Base-by-base conservation (phyloP, 2,888 invertebrate species). In the Melanostoma scalare region DNA sequence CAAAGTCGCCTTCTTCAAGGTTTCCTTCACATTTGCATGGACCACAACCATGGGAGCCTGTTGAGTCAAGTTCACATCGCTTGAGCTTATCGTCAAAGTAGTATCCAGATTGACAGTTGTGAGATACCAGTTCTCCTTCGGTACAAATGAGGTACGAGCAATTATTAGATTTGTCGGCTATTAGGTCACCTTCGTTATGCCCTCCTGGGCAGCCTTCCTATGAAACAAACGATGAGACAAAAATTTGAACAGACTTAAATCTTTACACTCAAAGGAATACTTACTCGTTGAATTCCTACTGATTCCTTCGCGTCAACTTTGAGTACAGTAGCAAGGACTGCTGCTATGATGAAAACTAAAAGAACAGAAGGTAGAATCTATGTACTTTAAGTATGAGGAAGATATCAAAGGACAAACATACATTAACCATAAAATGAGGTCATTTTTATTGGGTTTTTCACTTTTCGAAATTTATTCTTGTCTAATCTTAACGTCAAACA, bases 61-160 rank as follows among this genome's bases (percentile, higher is more conserved):
- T 33, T 2, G 4, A 44, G 10, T 60, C 60, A 2, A 42, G 33
- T 4, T 44, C 44, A 6, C 60, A 60, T 10, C 42, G 40, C 2
- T 31, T 33, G 0, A 44, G 33, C 0, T 3, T 60, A 40, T 6
- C 33, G 33, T 88, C 86, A 55, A 87, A 89, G 63, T 86, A 88
- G 52, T 85, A 82, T 10, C 86, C 87, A 2, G 30, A 44, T 0
- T 40, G 40, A 40, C 89, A 89, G 2, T 60, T 44, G 8, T n/a
- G 10, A 10, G 78, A 68, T 56, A 85, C 72, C n/a, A 89, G 81
- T 36, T 61, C 63, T 4, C 88, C 88, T 6, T 76, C 48, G 9
- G 42, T 44, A 33, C 60, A 60, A 30, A 30, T 10, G 44, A 60
- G 44, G 31, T 60, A 60, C 10, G 86, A 73, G 55, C 90, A 90